phyloP scores from a whole-genome alignment of 2,113 vertebrate genomes.

The Sinocyclocheilus grahami region DNA sequence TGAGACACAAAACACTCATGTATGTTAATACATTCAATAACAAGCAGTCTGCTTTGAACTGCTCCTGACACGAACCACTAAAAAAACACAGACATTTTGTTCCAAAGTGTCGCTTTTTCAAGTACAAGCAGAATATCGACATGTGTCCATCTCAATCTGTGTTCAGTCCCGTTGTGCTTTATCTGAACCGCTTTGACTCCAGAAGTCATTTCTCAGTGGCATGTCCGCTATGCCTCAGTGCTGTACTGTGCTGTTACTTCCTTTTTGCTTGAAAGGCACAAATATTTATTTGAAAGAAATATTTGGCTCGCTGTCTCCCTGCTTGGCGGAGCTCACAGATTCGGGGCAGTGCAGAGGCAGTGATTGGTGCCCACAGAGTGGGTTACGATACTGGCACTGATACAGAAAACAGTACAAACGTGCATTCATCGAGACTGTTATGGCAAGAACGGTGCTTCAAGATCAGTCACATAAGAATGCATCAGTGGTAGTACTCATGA shows the following conservation, averaged over 20 bases:
- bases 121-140: slow-evolving; percentile 14
- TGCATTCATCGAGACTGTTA: slow-evolving; percentile 3
- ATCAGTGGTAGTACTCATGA: not conserved
- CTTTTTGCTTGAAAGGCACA: slow-evolving; percentile 50
- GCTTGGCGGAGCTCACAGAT: slow-evolving; percentile 42
- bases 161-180: not conserved
- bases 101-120: slow-evolving; percentile 32
- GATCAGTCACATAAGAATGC: not conserved
- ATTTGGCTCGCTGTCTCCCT: slow-evolving; percentile 41
- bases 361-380: slow-evolving; percentile 43
- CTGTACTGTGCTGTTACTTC: slow-evolving; percentile 34
- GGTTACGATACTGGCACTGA: slow-evolving; percentile 35
- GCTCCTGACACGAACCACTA: slow-evolving; percentile 50
- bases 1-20: slow-evolving; percentile 45
- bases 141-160: slow-evolving; percentile 1
- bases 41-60: slow-evolving; percentile 50
- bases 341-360: slow-evolving; percentile 53
- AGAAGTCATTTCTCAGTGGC: slow-evolving; percentile 23
- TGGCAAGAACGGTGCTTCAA: not conserved
- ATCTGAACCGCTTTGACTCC: not conserved
- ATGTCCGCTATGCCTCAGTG: slow-evolving; percentile 9
- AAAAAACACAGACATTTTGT: not conserved
- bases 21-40: slow-evolving; percentile 68
- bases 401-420: not conserved
- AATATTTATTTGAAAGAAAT: slow-evolving; percentile 55